Percentiles rank a stretch among this genome's conserved stretches.
Conservation (phyloP, 2,797 vertebrate species). For the Muraenolepis orangiensis region DNA sequence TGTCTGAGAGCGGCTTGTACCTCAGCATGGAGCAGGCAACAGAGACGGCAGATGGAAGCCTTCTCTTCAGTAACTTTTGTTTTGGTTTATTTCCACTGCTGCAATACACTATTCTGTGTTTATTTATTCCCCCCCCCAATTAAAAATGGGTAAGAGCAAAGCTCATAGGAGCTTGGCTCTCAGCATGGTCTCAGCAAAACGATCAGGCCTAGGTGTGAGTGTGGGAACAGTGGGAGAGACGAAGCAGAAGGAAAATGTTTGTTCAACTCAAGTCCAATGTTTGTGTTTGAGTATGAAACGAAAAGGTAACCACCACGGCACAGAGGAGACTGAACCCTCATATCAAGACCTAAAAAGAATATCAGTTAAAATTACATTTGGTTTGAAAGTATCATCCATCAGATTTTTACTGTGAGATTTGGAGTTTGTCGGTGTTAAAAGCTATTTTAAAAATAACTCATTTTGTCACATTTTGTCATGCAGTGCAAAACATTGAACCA, state of each 20-base stretch:
- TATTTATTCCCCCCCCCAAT: not conserved
- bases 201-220: too few species aligned
- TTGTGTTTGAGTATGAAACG: not conserved
- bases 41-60: not conserved
- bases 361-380: too few species aligned
- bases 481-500: not conserved
- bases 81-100: not conserved
- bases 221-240: not conserved
- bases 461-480: not conserved
- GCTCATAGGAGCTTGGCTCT: not conserved
- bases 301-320: not conserved
- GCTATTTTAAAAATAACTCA: not conserved
- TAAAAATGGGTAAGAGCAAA: not conserved
- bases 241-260: not conserved
- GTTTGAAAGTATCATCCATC: not conserved
- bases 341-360: too few species aligned
- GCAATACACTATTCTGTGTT: not conserved
- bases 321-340: too few species aligned
- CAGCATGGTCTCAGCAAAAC: not conserved
- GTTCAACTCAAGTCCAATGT: not conserved
- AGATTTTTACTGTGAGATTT: not conserved
- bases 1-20: constrained; percentile 30
- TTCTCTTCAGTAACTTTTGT: not conserved
- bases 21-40: constrained; percentile 7
- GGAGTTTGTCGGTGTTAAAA: not conserved